phyloP scores from a whole-genome alignment of 2,888 invertebrate species.

The Nemotelus nigrinus region DNA sequence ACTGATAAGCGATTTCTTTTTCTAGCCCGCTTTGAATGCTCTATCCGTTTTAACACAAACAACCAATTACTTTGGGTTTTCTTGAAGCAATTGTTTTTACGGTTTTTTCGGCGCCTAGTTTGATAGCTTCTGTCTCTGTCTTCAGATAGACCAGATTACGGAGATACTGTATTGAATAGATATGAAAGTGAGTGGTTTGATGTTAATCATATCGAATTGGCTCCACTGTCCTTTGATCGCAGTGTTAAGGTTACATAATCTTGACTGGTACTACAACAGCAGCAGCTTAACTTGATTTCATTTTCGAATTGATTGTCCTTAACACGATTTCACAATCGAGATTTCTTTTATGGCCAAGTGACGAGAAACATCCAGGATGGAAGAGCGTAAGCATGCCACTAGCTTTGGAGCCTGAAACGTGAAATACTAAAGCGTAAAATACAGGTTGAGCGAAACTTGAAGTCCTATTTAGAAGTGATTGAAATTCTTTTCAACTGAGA shows the following conservation, averaged over 20 bases:
- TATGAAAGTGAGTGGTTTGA: neutral
- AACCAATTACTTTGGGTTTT: conserved; percentile 30
- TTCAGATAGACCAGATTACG: neutral
- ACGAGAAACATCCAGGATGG: too few relatives aligned
- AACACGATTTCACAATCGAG: too few relatives aligned
- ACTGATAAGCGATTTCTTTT: conserved; percentile 16
- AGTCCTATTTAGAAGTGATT: conserved; percentile 29
- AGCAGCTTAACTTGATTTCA: too few relatives aligned
- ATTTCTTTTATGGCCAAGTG: too few relatives aligned
- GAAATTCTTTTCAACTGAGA: conserved; percentile 24
- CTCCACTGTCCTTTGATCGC: neutral
- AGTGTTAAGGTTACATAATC: too few relatives aligned
- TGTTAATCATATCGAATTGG: neutral
- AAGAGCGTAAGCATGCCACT: too few relatives aligned
- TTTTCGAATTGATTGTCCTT: too few relatives aligned
- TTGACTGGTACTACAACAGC: too few relatives aligned
- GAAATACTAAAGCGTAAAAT: neutral
- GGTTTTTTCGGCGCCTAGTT: conserved; percentile 26
- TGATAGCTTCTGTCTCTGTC: neutral
- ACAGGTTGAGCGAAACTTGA: conserved; percentile 12
- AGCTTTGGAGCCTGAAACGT: neutral
- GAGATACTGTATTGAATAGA: neutral
- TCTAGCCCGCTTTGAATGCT: neutral
- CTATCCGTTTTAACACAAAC: neutral
- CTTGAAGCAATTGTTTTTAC: conserved; percentile 22